A percentile compares a stretch with the other conserved stretches of the same genome.
These are phyloP conservation scores for Hyla sarda DNA, from an alignment of 2,113 vertebrate species.

Conservation along the genomic window DNA sequence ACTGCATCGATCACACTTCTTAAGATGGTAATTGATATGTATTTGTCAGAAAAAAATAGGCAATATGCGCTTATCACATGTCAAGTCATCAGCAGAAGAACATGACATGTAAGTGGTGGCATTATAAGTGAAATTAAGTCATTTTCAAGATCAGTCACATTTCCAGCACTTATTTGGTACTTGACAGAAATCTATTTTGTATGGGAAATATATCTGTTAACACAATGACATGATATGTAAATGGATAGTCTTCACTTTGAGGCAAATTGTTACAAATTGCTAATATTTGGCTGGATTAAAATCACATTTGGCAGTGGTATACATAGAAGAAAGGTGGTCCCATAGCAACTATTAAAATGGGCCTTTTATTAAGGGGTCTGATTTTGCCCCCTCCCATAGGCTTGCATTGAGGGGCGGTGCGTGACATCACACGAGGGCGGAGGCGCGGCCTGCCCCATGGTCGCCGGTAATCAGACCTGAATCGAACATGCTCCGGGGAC, in stretches of 20 bases:
- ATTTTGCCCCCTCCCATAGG: no score
- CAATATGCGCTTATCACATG: constrained; percentile 13
- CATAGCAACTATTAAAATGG: no score
- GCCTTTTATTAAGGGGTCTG: no score
- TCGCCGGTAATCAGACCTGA: no score
- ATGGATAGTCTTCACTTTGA: neutral
- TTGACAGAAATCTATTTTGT: constrained; percentile 14
- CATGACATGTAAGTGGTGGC: neutral
- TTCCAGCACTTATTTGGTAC: neutral
- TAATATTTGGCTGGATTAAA: no score
- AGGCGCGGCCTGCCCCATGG: no score
- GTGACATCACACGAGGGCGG: no score
- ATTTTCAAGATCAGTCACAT: constrained; percentile 22
- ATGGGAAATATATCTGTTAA: neutral
- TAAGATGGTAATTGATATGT: constrained; percentile 35
- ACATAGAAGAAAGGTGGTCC: no score
- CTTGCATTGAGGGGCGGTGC: no score
- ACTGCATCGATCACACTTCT: constrained; percentile 8
- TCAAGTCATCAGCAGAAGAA: constrained; percentile 22
- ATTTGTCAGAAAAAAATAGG: constrained; percentile 33
- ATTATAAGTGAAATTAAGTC: constrained; percentile 11
- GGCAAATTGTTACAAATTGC: neutral
- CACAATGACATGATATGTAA: neutral
- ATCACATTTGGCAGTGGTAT: no score
- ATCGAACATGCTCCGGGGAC: no score